Percentiles rank a stretch among this genome's conserved stretches.
Evolutionary conservation across 53 echinoderm and acorn worm genomes (phyloP).

Genomic region (Paracentrotus lividus): DNA sequence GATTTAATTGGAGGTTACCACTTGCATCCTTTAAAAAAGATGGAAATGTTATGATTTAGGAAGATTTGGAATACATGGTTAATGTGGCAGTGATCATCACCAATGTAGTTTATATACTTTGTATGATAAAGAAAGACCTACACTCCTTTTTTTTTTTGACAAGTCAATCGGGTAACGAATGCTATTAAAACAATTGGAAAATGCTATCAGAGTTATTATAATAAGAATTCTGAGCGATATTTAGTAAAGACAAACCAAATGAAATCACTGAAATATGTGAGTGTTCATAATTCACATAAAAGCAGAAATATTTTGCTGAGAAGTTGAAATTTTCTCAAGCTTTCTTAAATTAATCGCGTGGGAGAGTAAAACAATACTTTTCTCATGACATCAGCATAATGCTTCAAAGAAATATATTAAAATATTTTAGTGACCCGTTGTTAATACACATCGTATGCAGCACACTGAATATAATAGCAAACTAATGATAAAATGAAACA

Average conservation of each 20-base stretch:
- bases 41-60: neutral
- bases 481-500: constrained; percentile 47
- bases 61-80: neutral
- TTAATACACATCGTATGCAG: constrained; percentile 61
- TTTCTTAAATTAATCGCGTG: neutral
- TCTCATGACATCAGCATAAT: constrained; percentile 19
- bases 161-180: neutral
- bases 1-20: neutral
- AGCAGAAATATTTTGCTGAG: neutral
- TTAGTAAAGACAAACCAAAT: neutral
- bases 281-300: neutral
- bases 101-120: neutral
- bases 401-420: constrained; percentile 64
- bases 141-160: neutral
- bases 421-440: constrained; percentile 68
- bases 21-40: neutral
- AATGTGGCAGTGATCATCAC: neutral
- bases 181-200: neutral
- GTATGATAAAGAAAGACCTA: neutral
- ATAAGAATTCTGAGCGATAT: neutral
- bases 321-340: neutral
- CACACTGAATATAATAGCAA: constrained; percentile 61
- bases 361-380: neutral
- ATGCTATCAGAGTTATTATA: neutral
- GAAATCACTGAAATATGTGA: neutral